A percentile compares a stretch with the other conserved stretches of the same genome.
Evolutionary conservation across 2,797 vertebrate genomes (phyloP).

Genomic region (Geotrypetes seraphini): DNA sequence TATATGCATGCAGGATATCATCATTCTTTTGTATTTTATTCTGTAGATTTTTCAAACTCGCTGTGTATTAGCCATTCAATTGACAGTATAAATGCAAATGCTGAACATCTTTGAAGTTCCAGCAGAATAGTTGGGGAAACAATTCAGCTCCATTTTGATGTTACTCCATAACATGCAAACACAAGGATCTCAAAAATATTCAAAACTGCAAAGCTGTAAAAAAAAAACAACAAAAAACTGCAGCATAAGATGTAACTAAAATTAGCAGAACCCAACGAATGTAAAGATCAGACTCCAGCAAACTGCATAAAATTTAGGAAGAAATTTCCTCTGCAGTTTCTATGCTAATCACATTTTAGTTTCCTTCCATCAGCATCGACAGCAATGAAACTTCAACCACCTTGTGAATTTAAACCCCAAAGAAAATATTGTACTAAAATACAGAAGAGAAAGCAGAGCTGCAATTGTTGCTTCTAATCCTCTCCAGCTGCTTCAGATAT

Average conservation of each 20-base stretch:
- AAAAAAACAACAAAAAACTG: too few relatives aligned
- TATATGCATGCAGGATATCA: too few relatives aligned
- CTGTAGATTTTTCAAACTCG: too few relatives aligned
- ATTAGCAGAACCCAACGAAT: conserved; percentile 22
- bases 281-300: conserved; percentile 35
- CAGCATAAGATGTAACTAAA: conserved; percentile 22
- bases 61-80: too few relatives aligned
- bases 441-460: conserved; percentile 45
- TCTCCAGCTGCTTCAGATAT: conserved; percentile 49
- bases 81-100: too few relatives aligned
- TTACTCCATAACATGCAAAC: conserved; percentile 17
- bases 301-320: conserved; percentile 29
- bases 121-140: too few relatives aligned
- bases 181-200: conserved; percentile 15
- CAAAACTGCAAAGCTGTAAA: conserved; percentile 23
- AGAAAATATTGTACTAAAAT: conserved; percentile 37
- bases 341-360: too few relatives aligned
- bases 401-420: conserved; percentile 46
- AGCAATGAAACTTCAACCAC: conserved; percentile 41
- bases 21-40: too few relatives aligned
- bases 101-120: too few relatives aligned
- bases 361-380: conserved; percentile 25
- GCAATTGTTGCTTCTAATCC: conserved; percentile 48
- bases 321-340: conserved; percentile 1
- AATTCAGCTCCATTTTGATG: too few relatives aligned